A percentile compares a stretch with the other conserved stretches of the same genome.
Conservation (phyloP, 1,140 invertebrate species). For the Antheraea pernyi region DNA sequence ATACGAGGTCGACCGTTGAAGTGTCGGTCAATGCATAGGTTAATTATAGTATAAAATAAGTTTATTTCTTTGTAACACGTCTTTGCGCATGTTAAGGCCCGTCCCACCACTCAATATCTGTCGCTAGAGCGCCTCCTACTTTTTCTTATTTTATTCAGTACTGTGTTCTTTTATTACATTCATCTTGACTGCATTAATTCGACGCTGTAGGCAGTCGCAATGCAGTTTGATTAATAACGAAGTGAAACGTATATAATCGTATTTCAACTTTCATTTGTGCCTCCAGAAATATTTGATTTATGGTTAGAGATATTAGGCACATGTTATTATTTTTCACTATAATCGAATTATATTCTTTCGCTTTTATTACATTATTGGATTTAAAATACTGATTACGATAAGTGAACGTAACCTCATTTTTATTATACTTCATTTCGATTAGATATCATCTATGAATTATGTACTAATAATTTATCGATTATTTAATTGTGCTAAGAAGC, state of each 20-base stretch:
- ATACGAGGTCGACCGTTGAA: slow-evolving; percentile 59
- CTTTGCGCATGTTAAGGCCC: slow-evolving; percentile 74
- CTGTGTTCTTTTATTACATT: slow-evolving; percentile 57
- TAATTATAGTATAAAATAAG: slow-evolving; percentile 49
- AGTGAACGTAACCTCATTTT: background rate
- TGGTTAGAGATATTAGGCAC: background rate
- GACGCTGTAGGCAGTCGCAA: slow-evolving; percentile 54
- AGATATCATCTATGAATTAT: background rate
- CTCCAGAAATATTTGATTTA: slow-evolving; percentile 5
- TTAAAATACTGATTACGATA: background rate
- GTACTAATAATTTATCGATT: background rate
- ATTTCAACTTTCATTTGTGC: background rate
- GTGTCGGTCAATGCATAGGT: slow-evolving; percentile 48
- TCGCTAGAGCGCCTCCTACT: slow-evolving; percentile 74
- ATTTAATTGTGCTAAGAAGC: background rate
- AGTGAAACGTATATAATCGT: slow-evolving; percentile 28
- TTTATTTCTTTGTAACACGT: slow-evolving; percentile 57
- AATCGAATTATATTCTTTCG: background rate
- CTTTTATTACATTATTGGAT: slow-evolving; percentile 1
- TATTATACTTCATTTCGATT: background rate
- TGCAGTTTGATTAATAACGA: slow-evolving; percentile 74
- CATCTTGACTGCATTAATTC: slow-evolving; percentile 66
- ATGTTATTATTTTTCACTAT: background rate
- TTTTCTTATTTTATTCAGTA: slow-evolving; percentile 70
- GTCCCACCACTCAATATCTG: slow-evolving; percentile 77